Base-by-base conservation (phyloP, 1,140 invertebrate genomes). In the Argopecten irradians region DNA sequence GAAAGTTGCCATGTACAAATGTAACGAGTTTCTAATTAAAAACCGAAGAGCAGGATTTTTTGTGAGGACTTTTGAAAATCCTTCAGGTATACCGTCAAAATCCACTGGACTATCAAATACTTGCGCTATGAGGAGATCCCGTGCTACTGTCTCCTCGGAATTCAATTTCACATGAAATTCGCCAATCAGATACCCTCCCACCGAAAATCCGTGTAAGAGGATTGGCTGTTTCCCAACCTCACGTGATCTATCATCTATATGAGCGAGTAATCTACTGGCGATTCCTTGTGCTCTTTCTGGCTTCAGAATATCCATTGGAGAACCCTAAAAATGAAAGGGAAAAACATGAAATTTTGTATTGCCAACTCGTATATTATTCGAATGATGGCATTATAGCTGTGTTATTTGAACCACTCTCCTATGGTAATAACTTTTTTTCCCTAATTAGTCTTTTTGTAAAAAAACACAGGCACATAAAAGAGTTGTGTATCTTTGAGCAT, bases 41-140 rank as follows among this genome's bases (percentile, higher is more conserved):
- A 96, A 97, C 94, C 97, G 97, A 95, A 98, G 96, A 22, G 97
- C 95, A 87, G 95, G 95, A 94, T 98, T 98, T 82, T 97, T 97
- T 0, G 97, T 92, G 9, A 98, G 96, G 0, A 98, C 97, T 33
- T 96, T 96, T 0, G 98, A 97, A 13, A 98, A 96, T 0, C 98
- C 98, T 89, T 97, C 96, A 0, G 97, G 96, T 28, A 98, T 96
- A 93, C 98, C 97, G 7, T 97, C 97, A 83, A 98, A 97, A 94
- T 98, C 98, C 2, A 97, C 98, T 5, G 97, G 97, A 89, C 98
- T 98, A 94, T 98, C 98, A 97, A 98, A 98, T 32, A 98, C 93
- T 85, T 98, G 98, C 0, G 97, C 98, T 5, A 96, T 96, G 90
- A 98, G 96, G 83, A 97, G 96, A 88, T 97, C 96, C 34, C 97